A percentile compares a stretch with the other conserved stretches of the same genome.
Evolutionary conservation across 1,140 invertebrate genomes (phyloP).

Genomic region (Papilio aristodemus): DNA sequence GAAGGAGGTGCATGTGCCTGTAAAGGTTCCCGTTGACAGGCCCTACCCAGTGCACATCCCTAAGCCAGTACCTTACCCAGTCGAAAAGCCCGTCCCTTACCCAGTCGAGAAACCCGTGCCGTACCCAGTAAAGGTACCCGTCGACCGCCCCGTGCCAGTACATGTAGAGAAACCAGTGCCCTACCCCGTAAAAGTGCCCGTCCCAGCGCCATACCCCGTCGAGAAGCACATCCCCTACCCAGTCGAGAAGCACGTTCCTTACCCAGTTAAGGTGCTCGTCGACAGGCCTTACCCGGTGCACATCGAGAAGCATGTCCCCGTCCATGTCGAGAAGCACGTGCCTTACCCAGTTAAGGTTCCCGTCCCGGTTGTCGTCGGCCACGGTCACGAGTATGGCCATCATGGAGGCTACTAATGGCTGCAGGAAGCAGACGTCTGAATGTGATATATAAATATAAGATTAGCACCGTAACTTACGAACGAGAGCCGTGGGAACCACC

Average conservation of each 20-base stretch:
- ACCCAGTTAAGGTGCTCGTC: conserved; percentile 82
- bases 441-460: conserved; percentile 78
- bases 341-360: conserved; percentile 83
- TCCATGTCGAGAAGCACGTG: conserved; percentile 81
- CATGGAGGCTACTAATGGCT: conserved; percentile 77
- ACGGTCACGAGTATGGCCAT: conserved; percentile 75
- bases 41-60: conserved; percentile 88
- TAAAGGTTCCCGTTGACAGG: conserved; percentile 86
- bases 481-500: conserved; percentile 49
- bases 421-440: conserved; percentile 74
- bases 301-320: conserved; percentile 82
- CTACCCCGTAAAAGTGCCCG: conserved; percentile 81
- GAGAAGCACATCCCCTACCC: conserved; percentile 83
- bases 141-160: conserved; percentile 82
- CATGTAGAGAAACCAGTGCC: conserved; percentile 81
- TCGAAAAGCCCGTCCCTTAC: conserved; percentile 85
- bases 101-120: conserved; percentile 85
- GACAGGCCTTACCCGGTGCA: conserved; percentile 82
- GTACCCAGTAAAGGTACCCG: conserved; percentile 83
- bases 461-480: conserved; percentile 61
- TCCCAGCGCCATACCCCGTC: conserved; percentile 82
- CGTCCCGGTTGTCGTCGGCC: conserved; percentile 79
- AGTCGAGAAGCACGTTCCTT: conserved; percentile 80
- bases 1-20: conserved; percentile 84
- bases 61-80: conserved; percentile 83